Evolutionary conservation across 2,113 vertebrate genomes (phyloP), one percentile per base, ranked within the genome.

Genomic region (Syrmaticus mikado): DNA sequence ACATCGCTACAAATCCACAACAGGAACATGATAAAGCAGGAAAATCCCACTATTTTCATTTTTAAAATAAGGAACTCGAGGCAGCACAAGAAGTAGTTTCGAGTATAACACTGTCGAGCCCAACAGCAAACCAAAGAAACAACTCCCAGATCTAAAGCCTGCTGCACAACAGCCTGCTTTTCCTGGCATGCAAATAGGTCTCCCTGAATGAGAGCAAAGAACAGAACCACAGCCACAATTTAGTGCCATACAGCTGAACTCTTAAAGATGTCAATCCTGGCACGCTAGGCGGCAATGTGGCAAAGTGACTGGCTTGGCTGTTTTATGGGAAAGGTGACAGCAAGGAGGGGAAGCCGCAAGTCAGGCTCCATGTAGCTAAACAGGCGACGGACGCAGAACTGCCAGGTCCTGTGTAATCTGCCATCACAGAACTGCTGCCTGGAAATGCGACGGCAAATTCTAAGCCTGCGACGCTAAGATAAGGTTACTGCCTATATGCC

Each of bases 391-490:
- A 16, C 13, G 27, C 2, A 24, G 3, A 16, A 32, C 28, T 4
- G 28, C 64, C 18, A 38, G 34, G 53, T 8, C 62, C 45, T 57
- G 28, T 3, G 52, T 1, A 7, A 25, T 11, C 36, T 53, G 7
- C 71, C 36, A 17, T 8, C 28, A 38, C 41, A 67, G 38, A 79
- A 19, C 4, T 5, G 12, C 41, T 10, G 17, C 1, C 50, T 48
- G n/a, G 2, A 9, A 1, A 3, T 0, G 8, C 10, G 4, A 60
- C 16, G 32, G 25, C 43, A 9, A 45, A 50, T 4, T 58, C 36
- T 38, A 65, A 19, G 21, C 2, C 40, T 13, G 6, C 70, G 36
- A 20, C 11, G 3, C 14, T 17, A 12, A 43, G 10, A 8, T 11
- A 30, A 22, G 22, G 24, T 3, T 34, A 50, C n/a, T 12, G 25